These are phyloP conservation scores for Sterna hirundo DNA, from an alignment of 2,113 vertebrate genomes.

Conservation along the genomic window DNA sequence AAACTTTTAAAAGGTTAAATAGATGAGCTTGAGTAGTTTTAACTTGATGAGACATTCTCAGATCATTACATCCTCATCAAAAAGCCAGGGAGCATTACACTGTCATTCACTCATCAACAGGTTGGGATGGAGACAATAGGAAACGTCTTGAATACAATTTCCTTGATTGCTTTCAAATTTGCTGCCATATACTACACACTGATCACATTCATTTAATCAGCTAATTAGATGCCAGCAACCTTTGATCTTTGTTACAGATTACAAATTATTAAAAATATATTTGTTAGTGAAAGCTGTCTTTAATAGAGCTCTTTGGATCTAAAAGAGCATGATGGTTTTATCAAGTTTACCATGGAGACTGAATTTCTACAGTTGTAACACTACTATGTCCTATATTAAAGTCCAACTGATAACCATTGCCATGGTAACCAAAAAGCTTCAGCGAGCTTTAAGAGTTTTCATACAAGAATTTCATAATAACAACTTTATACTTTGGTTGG, in stretches of 20 bases:
- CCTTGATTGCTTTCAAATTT: slow-evolving; percentile 16
- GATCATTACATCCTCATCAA: slow-evolving; percentile 46
- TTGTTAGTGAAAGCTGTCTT: not conserved
- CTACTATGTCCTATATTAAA: not conserved
- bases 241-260: not conserved
- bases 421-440: slow-evolving; percentile 1
- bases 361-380: not conserved
- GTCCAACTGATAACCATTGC: not conserved
- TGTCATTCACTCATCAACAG: slow-evolving; percentile 44
- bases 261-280: not conserved
- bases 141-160: slow-evolving; percentile 23
- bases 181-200: not conserved
- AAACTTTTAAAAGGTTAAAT: slow-evolving; percentile 38
- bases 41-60: slow-evolving; percentile 44
- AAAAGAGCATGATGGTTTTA: not conserved
- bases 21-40: slow-evolving; percentile 11
- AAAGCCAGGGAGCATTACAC: slow-evolving; percentile 11
- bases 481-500: not conserved
- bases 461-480: not conserved
- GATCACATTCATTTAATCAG: not conserved
- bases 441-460: not conserved
- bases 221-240: slow-evolving; percentile 17
- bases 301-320: not conserved
- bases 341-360: not conserved
- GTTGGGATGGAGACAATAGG: slow-evolving; percentile 13